Evolutionary conservation across 1,140 invertebrate species (phyloP).

Genomic region (Drosophila ercepeae): DNA sequence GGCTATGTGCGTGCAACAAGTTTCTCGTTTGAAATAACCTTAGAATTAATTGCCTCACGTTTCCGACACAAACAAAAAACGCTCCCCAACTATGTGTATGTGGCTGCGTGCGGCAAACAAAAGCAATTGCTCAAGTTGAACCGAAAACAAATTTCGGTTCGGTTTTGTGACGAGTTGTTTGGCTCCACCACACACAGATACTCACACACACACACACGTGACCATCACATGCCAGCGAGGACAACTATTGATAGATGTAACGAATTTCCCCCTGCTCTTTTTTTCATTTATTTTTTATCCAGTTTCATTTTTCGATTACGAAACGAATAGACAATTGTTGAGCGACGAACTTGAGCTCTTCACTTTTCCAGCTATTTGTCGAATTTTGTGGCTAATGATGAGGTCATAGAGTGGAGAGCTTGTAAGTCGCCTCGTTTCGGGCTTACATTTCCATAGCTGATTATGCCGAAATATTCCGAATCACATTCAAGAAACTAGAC

Average conservation of each 20-base stretch:
- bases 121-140: constrained; percentile 72
- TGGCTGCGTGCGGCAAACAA: constrained; percentile 55
- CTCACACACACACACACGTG: constrained; percentile 50
- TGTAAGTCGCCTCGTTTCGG: constrained; percentile 22
- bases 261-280: constrained; percentile 22
- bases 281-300: constrained; percentile 2
- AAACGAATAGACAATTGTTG: constrained; percentile 71
- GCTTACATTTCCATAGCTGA: constrained; percentile 39
- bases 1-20: constrained; percentile 74
- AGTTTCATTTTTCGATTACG: constrained; percentile 46
- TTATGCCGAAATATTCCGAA: constrained; percentile 39
- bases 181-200: constrained; percentile 17
- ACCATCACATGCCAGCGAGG: constrained; percentile 74
- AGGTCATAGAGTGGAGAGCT: constrained; percentile 52
- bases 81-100: constrained; percentile 18
- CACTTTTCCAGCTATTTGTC: constrained; percentile 50
- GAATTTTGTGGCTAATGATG: constrained; percentile 46
- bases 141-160: constrained; percentile 60
- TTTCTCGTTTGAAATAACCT: constrained; percentile 75
- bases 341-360: constrained; percentile 54
- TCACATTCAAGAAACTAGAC: not conserved
- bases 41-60: constrained; percentile 80
- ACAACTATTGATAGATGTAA: constrained; percentile 57
- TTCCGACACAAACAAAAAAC: constrained; percentile 53
- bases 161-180: constrained; percentile 38